Conservation (phyloP, 2,113 vertebrate genomes). For the Rallus limicola region DNA sequence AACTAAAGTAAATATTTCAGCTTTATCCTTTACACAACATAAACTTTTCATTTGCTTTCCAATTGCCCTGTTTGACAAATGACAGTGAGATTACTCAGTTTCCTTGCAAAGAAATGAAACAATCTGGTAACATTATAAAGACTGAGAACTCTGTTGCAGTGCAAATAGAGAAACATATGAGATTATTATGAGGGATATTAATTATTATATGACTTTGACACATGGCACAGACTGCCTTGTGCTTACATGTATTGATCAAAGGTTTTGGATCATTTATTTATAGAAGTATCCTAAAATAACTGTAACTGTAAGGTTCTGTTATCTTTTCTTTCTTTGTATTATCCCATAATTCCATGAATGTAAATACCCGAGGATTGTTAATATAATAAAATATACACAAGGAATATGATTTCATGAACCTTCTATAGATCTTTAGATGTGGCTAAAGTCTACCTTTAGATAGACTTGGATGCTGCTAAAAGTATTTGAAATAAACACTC, state of each 20-base stretch:
- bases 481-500: neutral
- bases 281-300: neutral
- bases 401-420: neutral
- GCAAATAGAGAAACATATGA: neutral
- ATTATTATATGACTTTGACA: conserved; percentile 23
- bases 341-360: neutral
- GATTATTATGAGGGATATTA: conserved; percentile 23
- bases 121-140: neutral
- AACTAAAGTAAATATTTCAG: neutral
- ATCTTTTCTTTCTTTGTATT: conserved; percentile 20
- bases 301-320: neutral
- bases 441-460: neutral
- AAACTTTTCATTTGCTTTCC: neutral
- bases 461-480: neutral
- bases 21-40: neutral
- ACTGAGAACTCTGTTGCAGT: neutral
- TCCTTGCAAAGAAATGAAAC: neutral
- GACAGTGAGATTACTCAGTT: neutral
- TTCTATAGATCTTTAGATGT: neutral
- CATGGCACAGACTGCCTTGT: neutral
- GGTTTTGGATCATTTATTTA: neutral
- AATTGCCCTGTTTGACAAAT: neutral
- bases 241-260: neutral
- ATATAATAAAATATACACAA: neutral
- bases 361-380: neutral